Evolutionary conservation across 2,888 invertebrate genomes (phyloP), one percentile per base, ranked within the genome.

Genomic region (Brachyptera risi): DNA sequence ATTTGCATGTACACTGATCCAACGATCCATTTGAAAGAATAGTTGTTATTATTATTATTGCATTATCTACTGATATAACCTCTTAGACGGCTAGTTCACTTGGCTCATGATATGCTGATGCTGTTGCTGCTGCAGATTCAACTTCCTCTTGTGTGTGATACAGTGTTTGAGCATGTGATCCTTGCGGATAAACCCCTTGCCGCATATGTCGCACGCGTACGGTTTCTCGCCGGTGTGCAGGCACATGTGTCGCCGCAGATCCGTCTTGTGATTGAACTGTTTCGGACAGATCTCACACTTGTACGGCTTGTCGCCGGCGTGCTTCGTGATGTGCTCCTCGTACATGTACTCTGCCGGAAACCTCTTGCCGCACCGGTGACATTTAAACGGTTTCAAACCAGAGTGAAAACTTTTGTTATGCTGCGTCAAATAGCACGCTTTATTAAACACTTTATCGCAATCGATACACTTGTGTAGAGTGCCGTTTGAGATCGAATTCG

Each of bases 111-210:
- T 54, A 54, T 54, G 54, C 71, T 70, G 58, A 72, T 68, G 66
- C 67, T 68, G 62, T 67, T 69, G 65, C 69, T 69, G 66, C 71
- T 71, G 74, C 17, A 5, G 26, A 17, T 13, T 19, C 42, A 77
- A 71, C 70, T 84, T 86, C 73, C 83, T 85, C 58, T 81, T 80
- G 76, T 93, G 93, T 57, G 90, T 91, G 68, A 89, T 88, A 68
- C 83, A 80, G 74, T 92, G 92, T 74, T 93, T 92, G 67, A 90
- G 82, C 91, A 93, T 90, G 76, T 93, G 93, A 77, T 94, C 93
- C 76, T 91, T 90, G 67, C 93, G 83, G 69, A 91, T 92, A 75
- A 94, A 94, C 56, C 92, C 90, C 75, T 93, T 93, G 64, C 86
- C 85, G 75, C 93, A 94, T 65, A 83, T 83, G 68, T 85, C 83